Base-by-base conservation (phyloP, 2,797 vertebrate species). In the Pempheris klunzingeri region DNA sequence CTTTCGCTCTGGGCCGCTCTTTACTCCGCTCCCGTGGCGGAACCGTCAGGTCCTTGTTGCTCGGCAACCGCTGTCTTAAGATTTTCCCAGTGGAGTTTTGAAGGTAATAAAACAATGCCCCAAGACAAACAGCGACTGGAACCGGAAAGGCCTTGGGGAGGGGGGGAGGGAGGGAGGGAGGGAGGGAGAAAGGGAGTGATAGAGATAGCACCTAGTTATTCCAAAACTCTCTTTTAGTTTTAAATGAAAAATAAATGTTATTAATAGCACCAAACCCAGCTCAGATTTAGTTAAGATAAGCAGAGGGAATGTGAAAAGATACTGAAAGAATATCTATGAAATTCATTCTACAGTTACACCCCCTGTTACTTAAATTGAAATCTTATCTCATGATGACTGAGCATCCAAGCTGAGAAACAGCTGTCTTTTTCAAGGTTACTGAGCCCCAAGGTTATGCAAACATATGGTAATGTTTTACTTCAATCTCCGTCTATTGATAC, bases 81-180 rank as follows among this genome's bases (percentile, higher is more conserved):
- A 94, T 94, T 93, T 92, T 90, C 93, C 93, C 92, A 83, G 91
- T 81, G 88, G 94, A 94, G 88, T 93, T 94, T 92, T 86, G 92
- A 90, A 94, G 93, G 94, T 94, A 95, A 96, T 95, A 95, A 95
- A 96, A 95, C 93, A 94, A 95, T 94, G 94, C 93, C 93, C 93
- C 85, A 90, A 95, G 94, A 96, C 94, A 95, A 95, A 95, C 94
- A 93, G 87, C 85, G 61, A 87, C 87, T 88, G 90, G 83, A 90
- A 91, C 89, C 76, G 82, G 87, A 90, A 82, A 87, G 83, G 86
- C 88, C 87, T 77, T 47, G 43, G 85, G 86, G 89, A 85, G 39
- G 28, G 32, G 47, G 59, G 58, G 20, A 47, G 62, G 30, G 63
- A 57, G 43, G 24, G 38, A 43, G 71, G 11, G 63, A 26, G 49